These are phyloP conservation scores for Apomyelois bistriatella DNA, from an alignment of 2,888 invertebrate species.

Conservation along the genomic window DNA sequence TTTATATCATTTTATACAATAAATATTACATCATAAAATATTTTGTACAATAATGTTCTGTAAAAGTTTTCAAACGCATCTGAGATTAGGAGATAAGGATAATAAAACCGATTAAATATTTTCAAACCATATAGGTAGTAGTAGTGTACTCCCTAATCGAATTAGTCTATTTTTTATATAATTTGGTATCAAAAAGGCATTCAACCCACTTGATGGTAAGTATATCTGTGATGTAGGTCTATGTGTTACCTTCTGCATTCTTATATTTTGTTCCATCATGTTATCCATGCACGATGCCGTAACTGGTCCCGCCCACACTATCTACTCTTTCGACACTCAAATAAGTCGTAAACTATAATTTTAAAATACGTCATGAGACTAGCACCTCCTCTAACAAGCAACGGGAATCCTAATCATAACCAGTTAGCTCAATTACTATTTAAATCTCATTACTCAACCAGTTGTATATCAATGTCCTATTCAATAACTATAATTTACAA, in stretches of 20 bases:
- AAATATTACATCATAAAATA: too few species aligned
- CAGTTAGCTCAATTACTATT: conserved; percentile 13
- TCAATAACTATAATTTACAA: conserved; percentile 53
- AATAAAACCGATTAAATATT: too few species aligned
- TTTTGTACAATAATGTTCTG: too few species aligned
- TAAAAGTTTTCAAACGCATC: too few species aligned
- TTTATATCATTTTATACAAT: too few species aligned
- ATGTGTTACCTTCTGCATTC: background rate
- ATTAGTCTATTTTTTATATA: too few species aligned
- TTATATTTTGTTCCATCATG: conserved; percentile 19
- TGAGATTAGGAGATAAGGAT: too few species aligned
- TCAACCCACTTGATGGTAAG: too few species aligned
- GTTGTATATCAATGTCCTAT: conserved; percentile 35
- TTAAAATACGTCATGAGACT: conserved; percentile 57
- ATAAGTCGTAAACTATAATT: conserved; percentile 74
- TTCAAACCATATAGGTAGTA: too few species aligned
- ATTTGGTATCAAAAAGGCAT: too few species aligned
- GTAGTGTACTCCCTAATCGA: too few species aligned
- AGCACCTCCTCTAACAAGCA: conserved; percentile 32
- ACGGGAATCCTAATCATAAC: conserved; percentile 15
- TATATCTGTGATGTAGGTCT: too few species aligned
- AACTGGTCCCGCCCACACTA: conserved; percentile 63
- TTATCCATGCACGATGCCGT: conserved; percentile 26
- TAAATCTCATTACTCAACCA: conserved; percentile 23
- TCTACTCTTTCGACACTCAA: conserved; percentile 70